Base-by-base conservation (phyloP, 1,140 invertebrate genomes). In the Drosophila littoralis region DNA sequence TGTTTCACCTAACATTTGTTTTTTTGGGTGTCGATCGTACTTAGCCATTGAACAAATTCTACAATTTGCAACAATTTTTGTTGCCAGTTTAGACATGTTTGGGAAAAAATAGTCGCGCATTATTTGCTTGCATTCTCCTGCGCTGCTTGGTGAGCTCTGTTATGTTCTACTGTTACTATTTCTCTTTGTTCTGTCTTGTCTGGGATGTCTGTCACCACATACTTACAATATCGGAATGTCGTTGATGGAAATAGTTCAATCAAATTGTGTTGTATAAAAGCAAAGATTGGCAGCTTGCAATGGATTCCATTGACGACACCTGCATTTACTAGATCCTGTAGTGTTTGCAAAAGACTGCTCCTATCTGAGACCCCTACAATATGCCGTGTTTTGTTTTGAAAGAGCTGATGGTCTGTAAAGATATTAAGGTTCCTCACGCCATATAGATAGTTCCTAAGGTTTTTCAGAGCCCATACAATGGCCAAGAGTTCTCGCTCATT, bases 321-420 rank as follows among this genome's bases (percentile, higher is more conserved):
- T 15, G 61, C n/a, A 8, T 55, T 46, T 7, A 54, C 10, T 12
- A 54, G 28, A 1, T 17, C 32, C 1, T 45, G 28, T 54, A 45
- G n/a, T 10, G 46, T 13, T 61, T n/a, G 51, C 3, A 54, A 6
- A 36, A 54, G 7, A 48, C 7, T 28, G 45, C 45, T 22, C 7
- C 17, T 7, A 10, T 48, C 45, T 48, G 45, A 48, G 45, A 48
- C 8, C 9, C 45, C 17, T 10, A 61, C 43, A 6, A 61, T 36
- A 8, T 69, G 66, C 3, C 66, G 28, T 28, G 32, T 69, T 61
- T 46, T 61, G 9, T 51, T 61, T 1, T 40, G 46, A 12, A 67
- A 67, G 1, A 67, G 9, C 42, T 60, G 48, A 55, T 73, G 55
- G 32, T 57, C 54, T 8, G 69, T 66, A 10, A 51, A 66, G 33